These are phyloP conservation scores for Lucifuga dentata DNA, from an alignment of 2,113 vertebrate genomes.

Conservation along the genomic window DNA sequence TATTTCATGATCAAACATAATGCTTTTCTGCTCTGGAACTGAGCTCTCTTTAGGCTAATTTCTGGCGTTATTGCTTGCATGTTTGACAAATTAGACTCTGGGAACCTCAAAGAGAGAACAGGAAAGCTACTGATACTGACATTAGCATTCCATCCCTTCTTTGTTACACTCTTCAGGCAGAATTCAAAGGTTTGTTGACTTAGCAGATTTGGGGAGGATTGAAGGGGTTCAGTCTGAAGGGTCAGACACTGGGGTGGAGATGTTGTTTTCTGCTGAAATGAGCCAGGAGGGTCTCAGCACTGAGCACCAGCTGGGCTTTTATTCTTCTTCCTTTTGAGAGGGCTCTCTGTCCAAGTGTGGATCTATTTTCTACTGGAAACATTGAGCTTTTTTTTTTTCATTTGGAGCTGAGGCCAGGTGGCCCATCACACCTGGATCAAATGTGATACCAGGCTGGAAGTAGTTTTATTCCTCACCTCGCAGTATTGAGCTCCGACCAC, in stretches of 20 bases:
- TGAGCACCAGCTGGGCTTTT: constrained; percentile 21
- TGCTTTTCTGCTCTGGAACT: constrained; percentile 69
- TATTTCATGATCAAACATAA: constrained; percentile 82
- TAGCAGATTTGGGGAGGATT: constrained; percentile 64
- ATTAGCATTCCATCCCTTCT: constrained; percentile 61
- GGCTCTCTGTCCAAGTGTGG: constrained; percentile 39
- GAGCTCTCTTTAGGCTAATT: constrained; percentile 74
- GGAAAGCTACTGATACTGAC: constrained; percentile 40
- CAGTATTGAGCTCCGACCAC: constrained; percentile 36
- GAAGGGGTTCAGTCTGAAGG: constrained; percentile 51
- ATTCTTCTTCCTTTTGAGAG: constrained; percentile 22
- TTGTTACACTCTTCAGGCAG: constrained; percentile 35
- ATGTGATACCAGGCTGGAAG: constrained; percentile 41
- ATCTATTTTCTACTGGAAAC: constrained; percentile 45
- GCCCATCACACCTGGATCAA: constrained; percentile 59
- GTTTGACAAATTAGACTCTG: constrained; percentile 77
- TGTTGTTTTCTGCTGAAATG: constrained; percentile 43
- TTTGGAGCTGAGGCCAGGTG: constrained; percentile 54
- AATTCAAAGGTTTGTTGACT: constrained; percentile 76
- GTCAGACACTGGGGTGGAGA: constrained; percentile 50
- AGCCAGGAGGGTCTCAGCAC: constrained; percentile 42
- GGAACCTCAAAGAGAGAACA: constrained; percentile 44
- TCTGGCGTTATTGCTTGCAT: constrained; percentile 72
- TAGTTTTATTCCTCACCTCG: constrained; percentile 57
- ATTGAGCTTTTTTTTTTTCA: constrained; percentile 15